A percentile compares a stretch with the other conserved stretches of the same genome.
Evolutionary conservation across 1,140 invertebrate species (phyloP).

Genomic region (Euglossa dilemma): DNA sequence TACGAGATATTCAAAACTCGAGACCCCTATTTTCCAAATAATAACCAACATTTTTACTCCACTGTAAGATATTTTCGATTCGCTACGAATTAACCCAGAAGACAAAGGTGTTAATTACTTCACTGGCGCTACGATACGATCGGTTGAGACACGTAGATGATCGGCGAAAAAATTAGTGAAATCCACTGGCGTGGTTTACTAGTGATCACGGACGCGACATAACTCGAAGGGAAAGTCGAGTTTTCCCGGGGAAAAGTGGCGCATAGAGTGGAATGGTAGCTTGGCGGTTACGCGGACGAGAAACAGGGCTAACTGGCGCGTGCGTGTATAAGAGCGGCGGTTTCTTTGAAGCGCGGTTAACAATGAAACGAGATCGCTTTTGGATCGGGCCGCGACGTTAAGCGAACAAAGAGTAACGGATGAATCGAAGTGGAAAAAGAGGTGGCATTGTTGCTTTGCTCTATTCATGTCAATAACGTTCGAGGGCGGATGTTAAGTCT

Average conservation of each 20-base stretch:
- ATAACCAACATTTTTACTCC: no score
- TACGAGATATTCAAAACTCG: no score
- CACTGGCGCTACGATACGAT: no score
- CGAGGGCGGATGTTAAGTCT: constrained; percentile 11
- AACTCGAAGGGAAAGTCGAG: not conserved
- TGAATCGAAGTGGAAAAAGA: constrained; percentile 48
- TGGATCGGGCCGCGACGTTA: constrained; percentile 26
- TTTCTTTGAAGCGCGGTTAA: constrained; percentile 44
- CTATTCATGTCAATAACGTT: constrained; percentile 43
- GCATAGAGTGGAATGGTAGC: not conserved
- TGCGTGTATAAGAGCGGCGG: constrained; percentile 18
- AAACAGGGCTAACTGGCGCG: not conserved
- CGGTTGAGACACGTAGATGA: no score
- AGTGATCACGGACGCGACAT: not conserved
- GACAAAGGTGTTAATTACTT: no score
- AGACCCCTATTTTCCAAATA: no score
- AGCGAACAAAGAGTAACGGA: constrained; percentile 40
- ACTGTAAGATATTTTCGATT: no score
- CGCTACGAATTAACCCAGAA: no score
- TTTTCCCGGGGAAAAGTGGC: not conserved
- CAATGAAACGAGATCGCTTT: constrained; percentile 46
- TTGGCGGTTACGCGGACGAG: not conserved
- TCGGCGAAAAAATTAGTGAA: no score
- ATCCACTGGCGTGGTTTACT: no score
- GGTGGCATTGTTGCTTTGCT: constrained; percentile 35